Evolutionary conservation across 1,140 invertebrate genomes (phyloP), one percentile per base, ranked within the genome.

Genomic region (Lethrus apterus): DNA sequence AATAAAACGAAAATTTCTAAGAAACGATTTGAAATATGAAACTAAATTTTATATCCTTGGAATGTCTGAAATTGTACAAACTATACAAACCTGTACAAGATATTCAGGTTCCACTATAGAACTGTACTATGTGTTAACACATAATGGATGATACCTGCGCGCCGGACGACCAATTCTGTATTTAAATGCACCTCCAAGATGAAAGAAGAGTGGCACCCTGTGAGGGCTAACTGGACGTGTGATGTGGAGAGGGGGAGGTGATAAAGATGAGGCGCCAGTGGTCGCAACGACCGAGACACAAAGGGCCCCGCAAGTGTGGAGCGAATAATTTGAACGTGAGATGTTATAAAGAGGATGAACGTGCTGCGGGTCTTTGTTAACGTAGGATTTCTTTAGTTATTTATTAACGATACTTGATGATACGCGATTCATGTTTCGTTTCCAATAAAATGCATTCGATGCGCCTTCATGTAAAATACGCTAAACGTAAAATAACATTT

Each of bases 291-390:
- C 38, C 57, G 57, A 59, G 57, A 59, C 57, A 57, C 57, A 59
- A 57, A 59, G 50, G 52, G 49, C 46, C 52, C 55, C 52, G 51
- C 52, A 56, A 56, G 55, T 56, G 55, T 54, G 55, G 55, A 56
- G 48, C 54, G 46, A 56, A 56, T 56, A 56, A 56, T 56, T 56
- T 54, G 48, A 50, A 56, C 51, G 52, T 54, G 55, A 56, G 55
- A 56, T 51, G 52, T 53, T 49, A 54, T 56, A 54, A 56, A 56
- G 40, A 51, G 45, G 50, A 41, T 51, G 55, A 56, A 51, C 40
- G 48, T 33, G 31, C 44, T 26, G 18, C 13, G 35, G 35, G 35
- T 21, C 20, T 21, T 38, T 38, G 35, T 38, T 38, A 21, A 38
- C 24, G 35, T 38, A 38, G 35, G 35, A 18, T 38, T 38, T 21